These are phyloP conservation scores for Hemicrepidius hirtus DNA, from an alignment of 2,888 invertebrate genomes.

Conservation along the genomic window DNA sequence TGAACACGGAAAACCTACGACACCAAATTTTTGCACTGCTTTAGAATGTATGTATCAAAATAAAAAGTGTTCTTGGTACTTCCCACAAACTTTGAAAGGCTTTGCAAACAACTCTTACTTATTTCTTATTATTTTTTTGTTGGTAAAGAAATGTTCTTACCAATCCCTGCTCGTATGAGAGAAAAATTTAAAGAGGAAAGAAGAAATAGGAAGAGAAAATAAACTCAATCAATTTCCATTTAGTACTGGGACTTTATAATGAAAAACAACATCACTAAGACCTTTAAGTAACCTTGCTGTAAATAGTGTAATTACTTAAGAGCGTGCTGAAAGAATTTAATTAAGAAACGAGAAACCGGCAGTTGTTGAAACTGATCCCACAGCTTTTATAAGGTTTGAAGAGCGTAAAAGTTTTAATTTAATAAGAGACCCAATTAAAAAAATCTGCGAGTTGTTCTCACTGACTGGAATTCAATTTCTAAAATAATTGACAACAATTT, in stretches of 20 bases:
- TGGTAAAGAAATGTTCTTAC: too few species aligned
- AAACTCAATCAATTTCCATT: background rate
- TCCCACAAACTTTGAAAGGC: too few species aligned
- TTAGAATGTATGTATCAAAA: too few species aligned
- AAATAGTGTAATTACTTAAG: slow-evolving; percentile 32
- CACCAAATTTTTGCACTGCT: too few species aligned
- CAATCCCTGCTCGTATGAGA: too few species aligned
- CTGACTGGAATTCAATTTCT: slow-evolving; percentile 71
- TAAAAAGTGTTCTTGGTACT: too few species aligned
- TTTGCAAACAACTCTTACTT: too few species aligned
- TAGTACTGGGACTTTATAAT: background rate
- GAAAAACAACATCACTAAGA: slow-evolving; percentile 6
- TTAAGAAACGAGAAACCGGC: slow-evolving; percentile 26
- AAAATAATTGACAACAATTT: slow-evolving; percentile 72
- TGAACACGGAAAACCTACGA: too few species aligned
- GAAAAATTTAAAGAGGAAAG: too few species aligned
- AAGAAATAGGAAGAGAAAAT: too few species aligned
- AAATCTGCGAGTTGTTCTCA: slow-evolving; percentile 10
- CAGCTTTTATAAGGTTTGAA: slow-evolving; percentile 5
- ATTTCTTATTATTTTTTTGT: too few species aligned
- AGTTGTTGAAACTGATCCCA: slow-evolving; percentile 28
- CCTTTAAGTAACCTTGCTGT: slow-evolving; percentile 8
- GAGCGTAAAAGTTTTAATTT: slow-evolving; percentile 22
- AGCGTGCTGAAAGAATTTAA: slow-evolving; percentile 32
- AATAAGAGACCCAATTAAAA: slow-evolving; percentile 27